A percentile compares a stretch with the other conserved stretches of the same genome.
These are phyloP conservation scores for Pardosa pseudoannulata DNA, from an alignment of 2,888 invertebrate genomes.

Conservation along the genomic window DNA sequence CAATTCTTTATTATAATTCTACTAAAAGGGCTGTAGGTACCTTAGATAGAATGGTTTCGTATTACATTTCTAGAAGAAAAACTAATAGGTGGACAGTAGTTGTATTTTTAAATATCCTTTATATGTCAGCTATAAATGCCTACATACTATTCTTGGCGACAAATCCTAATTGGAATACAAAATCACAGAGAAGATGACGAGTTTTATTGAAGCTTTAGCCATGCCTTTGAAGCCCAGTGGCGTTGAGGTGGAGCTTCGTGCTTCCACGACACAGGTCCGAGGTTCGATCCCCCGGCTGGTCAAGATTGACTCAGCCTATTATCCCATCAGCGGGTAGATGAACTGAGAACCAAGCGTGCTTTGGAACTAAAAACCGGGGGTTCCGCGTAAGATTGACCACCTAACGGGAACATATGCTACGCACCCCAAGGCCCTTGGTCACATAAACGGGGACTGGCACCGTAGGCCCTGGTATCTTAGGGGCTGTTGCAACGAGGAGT, in stretches of 20 bases:
- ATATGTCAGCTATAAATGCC: neutral
- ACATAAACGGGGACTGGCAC: no score
- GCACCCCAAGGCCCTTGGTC: no score
- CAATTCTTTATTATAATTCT: conserved; percentile 9
- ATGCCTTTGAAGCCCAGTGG: neutral
- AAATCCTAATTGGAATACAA: neutral
- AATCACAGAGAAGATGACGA: neutral
- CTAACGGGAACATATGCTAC: no score
- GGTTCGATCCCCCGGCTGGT: no score
- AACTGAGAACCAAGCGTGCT: no score
- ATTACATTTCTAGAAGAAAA: neutral
- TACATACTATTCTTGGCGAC: neutral
- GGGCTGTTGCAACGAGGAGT: no score
- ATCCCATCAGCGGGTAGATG: no score
- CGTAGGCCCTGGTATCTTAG: no score
- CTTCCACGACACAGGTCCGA: no score
- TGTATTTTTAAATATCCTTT: conserved; percentile 4
- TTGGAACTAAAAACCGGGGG: no score
- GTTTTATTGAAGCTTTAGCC: neutral
- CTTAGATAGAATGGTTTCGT: neutral
- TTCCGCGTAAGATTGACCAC: no score
- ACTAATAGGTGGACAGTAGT: neutral
- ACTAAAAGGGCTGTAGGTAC: conserved; percentile 4
- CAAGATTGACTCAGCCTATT: no score
- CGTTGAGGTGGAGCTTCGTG: neutral